Conservation (phyloP, 2,888 invertebrate genomes). For the Smittia sp. region DNA sequence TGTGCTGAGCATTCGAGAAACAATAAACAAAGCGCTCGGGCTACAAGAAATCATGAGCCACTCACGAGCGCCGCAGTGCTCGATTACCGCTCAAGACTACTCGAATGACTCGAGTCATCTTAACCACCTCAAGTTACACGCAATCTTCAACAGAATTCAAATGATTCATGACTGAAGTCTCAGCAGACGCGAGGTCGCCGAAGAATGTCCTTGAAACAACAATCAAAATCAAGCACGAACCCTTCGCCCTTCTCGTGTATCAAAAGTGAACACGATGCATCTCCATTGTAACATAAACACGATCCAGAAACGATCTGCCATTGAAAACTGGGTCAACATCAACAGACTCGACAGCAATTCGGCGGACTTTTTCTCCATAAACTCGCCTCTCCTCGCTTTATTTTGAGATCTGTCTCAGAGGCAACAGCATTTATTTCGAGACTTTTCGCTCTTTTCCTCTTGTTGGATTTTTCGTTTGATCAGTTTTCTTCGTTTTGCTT, state of each 20-base stretch:
- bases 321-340: slow-evolving; percentile 21
- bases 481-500: neutral
- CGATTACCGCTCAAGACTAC: too few relatives aligned
- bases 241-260: neutral
- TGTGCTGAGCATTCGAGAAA: neutral
- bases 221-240: neutral
- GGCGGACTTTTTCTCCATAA: neutral
- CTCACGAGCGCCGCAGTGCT: neutral
- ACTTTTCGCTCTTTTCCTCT: neutral
- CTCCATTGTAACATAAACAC: neutral
- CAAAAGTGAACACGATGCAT: neutral
- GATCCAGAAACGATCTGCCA: slow-evolving; percentile 8
- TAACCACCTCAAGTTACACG: too few relatives aligned
- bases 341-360: neutral
- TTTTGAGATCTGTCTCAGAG: neutral
- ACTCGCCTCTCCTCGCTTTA: neutral
- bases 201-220: neutral
- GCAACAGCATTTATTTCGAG: neutral
- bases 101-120: too few relatives aligned
- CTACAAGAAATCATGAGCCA: neutral
- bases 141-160: too few relatives aligned
- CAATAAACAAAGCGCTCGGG: slow-evolving; percentile 6
- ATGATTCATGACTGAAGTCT: too few relatives aligned
- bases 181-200: slow-evolving; percentile 22
- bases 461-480: slow-evolving; percentile 2